Percentiles rank a stretch among this genome's conserved stretches.
Conservation (phyloP, 2,113 vertebrate genomes). For the Grammomys dolichurus region DNA sequence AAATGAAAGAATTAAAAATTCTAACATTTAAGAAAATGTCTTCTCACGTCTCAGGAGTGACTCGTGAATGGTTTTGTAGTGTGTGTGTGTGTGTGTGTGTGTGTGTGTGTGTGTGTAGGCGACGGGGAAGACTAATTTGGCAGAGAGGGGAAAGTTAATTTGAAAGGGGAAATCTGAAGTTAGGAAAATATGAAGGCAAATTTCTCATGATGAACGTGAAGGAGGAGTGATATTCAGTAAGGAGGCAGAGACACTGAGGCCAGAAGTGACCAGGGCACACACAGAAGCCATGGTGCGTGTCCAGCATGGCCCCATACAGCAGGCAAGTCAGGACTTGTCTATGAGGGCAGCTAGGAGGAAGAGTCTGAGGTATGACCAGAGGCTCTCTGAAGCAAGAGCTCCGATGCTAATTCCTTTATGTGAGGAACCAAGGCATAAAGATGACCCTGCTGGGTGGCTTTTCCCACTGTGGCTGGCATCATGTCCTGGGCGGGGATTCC, state of each 20-base stretch:
- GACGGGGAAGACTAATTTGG: slow-evolving; percentile 39
- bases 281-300: not conserved
- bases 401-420: not conserved
- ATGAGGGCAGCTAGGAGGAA: not conserved
- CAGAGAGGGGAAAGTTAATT: slow-evolving; percentile 62
- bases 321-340: not conserved
- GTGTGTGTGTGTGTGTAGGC: slow-evolving; percentile 45
- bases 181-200: slow-evolving; percentile 60
- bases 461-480: not conserved
- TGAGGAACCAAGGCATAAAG: too few relatives aligned
- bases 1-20: slow-evolving; percentile 44
- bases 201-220: slow-evolving; percentile 44
- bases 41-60: not conserved
- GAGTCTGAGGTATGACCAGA: not conserved
- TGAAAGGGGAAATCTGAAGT: slow-evolving; percentile 76
- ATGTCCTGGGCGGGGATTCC: not conserved
- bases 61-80: slow-evolving; percentile 42
- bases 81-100: slow-evolving; percentile 51
- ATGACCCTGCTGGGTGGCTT: not conserved
- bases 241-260: not conserved
- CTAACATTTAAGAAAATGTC: slow-evolving; percentile 32
- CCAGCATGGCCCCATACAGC: too few relatives aligned
- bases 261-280: not conserved
- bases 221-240: slow-evolving; percentile 46
- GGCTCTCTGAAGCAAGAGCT: not conserved